Conservation (phyloP, 1,140 invertebrate genomes). For the Brachionus koreanus region DNA sequence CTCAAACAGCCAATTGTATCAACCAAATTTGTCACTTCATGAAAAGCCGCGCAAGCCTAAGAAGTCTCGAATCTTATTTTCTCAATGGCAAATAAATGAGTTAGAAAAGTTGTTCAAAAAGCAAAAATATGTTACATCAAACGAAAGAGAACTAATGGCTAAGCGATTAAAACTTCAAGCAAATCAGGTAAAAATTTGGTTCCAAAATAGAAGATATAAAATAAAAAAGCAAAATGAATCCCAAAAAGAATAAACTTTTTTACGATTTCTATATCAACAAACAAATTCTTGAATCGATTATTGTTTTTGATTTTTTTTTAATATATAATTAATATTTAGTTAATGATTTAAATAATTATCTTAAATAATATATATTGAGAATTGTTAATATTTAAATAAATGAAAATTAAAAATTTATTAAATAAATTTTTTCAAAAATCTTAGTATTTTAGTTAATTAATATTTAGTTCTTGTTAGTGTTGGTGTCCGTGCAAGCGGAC, state of each 20-base stretch:
- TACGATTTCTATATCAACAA: not conserved
- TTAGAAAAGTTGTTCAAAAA: slow-evolving; percentile 38
- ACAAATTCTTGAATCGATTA: too few relatives aligned
- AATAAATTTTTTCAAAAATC: too few relatives aligned
- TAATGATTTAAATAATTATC: too few relatives aligned
- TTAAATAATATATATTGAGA: too few relatives aligned
- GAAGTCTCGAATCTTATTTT: slow-evolving; percentile 45
- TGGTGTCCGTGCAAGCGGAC: too few relatives aligned
- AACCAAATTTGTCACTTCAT: not conserved
- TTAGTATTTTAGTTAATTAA: too few relatives aligned
- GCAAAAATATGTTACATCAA: slow-evolving; percentile 41
- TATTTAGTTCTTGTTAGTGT: too few relatives aligned
- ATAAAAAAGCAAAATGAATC: slow-evolving; percentile 79
- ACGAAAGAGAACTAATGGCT: slow-evolving; percentile 37
- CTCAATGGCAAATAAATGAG: slow-evolving; percentile 47
- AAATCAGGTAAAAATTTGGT: slow-evolving; percentile 47
- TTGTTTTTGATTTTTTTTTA: too few relatives aligned
- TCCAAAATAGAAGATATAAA: slow-evolving; percentile 80
- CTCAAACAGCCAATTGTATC: not conserved
- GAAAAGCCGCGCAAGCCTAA: slow-evolving; percentile 9
- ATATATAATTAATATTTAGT: too few relatives aligned
- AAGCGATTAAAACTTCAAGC: slow-evolving; percentile 11
- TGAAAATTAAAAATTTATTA: too few relatives aligned
- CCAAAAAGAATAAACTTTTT: not conserved
- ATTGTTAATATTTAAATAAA: too few relatives aligned